Percentiles rank a stretch among this genome's conserved stretches.
Conservation (phyloP, 1,140 invertebrate genomes). For the Conus betulinus region DNA sequence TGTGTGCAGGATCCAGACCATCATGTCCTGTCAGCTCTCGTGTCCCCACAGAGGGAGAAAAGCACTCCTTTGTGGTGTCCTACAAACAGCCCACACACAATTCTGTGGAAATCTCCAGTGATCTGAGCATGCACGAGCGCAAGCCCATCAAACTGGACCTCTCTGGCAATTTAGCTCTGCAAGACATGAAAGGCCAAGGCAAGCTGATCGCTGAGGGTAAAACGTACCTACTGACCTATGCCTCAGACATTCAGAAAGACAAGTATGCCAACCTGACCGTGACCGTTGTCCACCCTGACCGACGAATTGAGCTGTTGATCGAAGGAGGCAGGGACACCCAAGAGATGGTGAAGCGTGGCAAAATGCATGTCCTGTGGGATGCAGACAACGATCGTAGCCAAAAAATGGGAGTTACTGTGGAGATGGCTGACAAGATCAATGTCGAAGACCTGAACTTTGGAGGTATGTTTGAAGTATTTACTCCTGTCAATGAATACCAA, state of each 20-base stretch:
- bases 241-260: slow-evolving; percentile 5
- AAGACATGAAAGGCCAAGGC: neutral
- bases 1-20: neutral
- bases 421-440: slow-evolving; percentile 18
- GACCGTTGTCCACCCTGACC: slow-evolving; percentile 30
- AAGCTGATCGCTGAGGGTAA: neutral
- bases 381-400: slow-evolving; percentile 34
- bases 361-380: slow-evolving; percentile 30
- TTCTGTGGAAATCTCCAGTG: slow-evolving; percentile 23
- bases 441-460: slow-evolving; percentile 13
- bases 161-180: slow-evolving; percentile 13
- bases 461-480: slow-evolving; percentile 27
- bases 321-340: slow-evolving; percentile 24
- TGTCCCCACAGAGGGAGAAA: slow-evolving; percentile 16
- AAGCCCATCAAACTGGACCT: slow-evolving; percentile 14
- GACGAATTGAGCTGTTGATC: slow-evolving; percentile 22
- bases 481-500: slow-evolving; percentile 16
- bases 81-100: neutral
- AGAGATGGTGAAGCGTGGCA: slow-evolving; percentile 16
- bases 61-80: slow-evolving; percentile 31
- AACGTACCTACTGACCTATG: slow-evolving; percentile 21
- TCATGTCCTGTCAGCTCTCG: slow-evolving; percentile 16
- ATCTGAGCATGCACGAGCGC: slow-evolving; percentile 1
- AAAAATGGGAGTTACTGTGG: slow-evolving; percentile 24
- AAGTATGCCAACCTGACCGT: slow-evolving; percentile 20